Conservation (phyloP, 2,113 vertebrate species). For the Sclerurus mexicanus region DNA sequence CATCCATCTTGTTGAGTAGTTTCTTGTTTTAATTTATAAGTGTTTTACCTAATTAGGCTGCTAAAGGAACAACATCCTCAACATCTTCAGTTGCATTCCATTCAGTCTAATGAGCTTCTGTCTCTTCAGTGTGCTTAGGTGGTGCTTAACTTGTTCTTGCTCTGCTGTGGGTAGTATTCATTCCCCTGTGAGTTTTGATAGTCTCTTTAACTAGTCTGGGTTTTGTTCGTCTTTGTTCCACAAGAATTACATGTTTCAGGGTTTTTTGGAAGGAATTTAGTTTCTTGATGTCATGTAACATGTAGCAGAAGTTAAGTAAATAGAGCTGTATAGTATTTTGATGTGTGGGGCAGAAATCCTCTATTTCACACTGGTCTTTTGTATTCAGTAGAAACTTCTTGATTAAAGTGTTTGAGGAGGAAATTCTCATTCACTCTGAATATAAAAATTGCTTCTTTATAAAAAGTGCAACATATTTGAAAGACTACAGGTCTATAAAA, state of each 20-base stretch:
- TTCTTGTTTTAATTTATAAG: neutral
- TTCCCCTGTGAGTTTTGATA: neutral
- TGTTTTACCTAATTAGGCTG: neutral
- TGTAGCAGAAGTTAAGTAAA: neutral
- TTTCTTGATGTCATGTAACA: neutral
- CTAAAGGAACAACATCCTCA: neutral
- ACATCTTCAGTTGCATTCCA: neutral
- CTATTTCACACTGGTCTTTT: neutral
- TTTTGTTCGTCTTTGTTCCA: neutral
- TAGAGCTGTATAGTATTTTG: neutral
- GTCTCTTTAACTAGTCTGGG: neutral
- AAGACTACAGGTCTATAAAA: neutral
- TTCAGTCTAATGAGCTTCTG: neutral
- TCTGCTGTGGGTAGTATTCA: neutral
- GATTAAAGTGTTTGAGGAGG: neutral
- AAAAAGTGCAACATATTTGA: neutral
- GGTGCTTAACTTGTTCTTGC: neutral
- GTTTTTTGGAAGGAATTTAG: neutral
- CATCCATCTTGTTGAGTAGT: neutral
- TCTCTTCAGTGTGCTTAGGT: neutral
- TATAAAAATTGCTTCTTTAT: neutral
- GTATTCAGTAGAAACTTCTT: neutral
- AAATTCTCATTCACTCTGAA: neutral
- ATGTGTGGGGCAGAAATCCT: neutral
- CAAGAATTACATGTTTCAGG: neutral